Evolutionary conservation across 2,888 invertebrate genomes (phyloP), one percentile per base, ranked within the genome.

Genomic region (Formica aserva): DNA sequence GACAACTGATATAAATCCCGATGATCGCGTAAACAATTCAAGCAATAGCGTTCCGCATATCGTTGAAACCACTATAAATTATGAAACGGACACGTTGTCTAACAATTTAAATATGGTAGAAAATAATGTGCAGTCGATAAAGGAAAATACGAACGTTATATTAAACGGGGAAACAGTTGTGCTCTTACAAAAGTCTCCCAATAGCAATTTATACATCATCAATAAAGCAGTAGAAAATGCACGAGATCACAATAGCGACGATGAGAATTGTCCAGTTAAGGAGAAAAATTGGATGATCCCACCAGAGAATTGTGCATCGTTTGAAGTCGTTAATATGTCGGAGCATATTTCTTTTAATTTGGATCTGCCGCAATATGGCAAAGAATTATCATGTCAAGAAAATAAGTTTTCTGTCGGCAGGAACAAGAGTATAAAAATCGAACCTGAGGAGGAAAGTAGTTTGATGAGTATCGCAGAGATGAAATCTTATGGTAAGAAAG

Each of bases 131-230:
- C 91, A 90, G 41, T 85, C 89, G 8, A 87, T 88, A 18, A 92
- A 92, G 26, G 94, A 93, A 66, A 92, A 92, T 22, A 90, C 93
- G 0, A 93, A 94, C 22, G 94, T 94, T 18, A 95, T 95, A 77
- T 82, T 94, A 0, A 94, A 93, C 66, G 95, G 95, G 0, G 94
- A 94, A 69, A 94, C 94, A 0, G 92, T 95, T 8, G 92, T 94
- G 26, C 78, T 94, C 3, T 65, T 93, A 38, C 93, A 93, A 84
- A 95, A 94, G 62, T 94, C 94, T 3, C 94, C 94, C 0, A 94
- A 95, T 82, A 94, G 94, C 63, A 94, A 95, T 88, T 85, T 94
- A 13, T 95, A 94, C 83, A 94, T 94, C 3, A 94, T 94, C 55
- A 95, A 94, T 82, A 95, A 95, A 86, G 94, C 95, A 0, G 91